phyloP scores from a whole-genome alignment of 2,113 vertebrate genomes.

The Neomonachus schauinslandi region DNA sequence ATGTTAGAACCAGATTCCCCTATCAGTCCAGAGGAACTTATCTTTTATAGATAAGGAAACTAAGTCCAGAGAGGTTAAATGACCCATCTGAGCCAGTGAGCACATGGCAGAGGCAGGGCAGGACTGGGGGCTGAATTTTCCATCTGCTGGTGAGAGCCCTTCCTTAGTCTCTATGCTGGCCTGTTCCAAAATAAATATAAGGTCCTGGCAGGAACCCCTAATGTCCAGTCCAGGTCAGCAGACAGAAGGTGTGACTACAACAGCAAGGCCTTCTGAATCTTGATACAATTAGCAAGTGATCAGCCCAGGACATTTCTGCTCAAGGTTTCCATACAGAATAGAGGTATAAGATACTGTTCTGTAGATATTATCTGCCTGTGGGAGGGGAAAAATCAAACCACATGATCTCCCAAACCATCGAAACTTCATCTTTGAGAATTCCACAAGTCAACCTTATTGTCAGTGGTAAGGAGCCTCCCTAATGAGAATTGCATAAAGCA shows the following conservation, averaged over 20 bases:
- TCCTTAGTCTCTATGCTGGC: neutral
- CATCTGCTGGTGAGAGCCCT: neutral
- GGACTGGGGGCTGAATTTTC: neutral
- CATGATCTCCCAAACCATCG: neutral
- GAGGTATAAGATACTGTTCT: neutral
- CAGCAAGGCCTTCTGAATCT: neutral
- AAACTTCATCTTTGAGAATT: neutral
- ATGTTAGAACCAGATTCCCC: neutral
- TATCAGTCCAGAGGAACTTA: neutral
- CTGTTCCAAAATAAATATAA: neutral
- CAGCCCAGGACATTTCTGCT: neutral
- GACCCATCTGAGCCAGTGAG: neutral
- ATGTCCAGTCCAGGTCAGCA: neutral
- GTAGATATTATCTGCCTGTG: neutral
- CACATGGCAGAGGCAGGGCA: neutral
- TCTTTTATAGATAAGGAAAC: neutral
- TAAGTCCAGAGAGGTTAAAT: neutral
- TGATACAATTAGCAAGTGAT: neutral
- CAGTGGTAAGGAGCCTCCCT: neutral
- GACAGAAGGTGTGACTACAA: neutral
- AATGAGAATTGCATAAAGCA: neutral
- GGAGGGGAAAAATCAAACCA: fast-evolving
- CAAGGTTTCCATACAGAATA: neutral
- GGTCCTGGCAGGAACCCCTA: neutral
- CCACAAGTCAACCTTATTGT: neutral